Evolutionary conservation across 2,113 vertebrate species (phyloP), one percentile per base, ranked within the genome.

Genomic region (Benitochromis conjunctus): DNA sequence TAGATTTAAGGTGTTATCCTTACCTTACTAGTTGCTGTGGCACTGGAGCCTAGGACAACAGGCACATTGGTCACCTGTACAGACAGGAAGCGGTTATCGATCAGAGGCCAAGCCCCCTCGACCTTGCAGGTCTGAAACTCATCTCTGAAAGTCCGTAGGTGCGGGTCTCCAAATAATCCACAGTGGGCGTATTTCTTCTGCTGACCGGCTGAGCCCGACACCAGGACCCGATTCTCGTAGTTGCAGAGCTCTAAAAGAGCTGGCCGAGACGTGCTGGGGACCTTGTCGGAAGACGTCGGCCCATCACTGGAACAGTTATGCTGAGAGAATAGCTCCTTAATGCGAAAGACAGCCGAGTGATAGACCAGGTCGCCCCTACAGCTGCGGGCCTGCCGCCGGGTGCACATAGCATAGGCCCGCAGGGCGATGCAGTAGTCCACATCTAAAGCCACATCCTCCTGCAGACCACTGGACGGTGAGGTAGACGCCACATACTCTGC

Each of bases 101-200:
- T 97, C 76, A 97, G 95, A 16, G 97, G 97, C 97, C 97, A 97
- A 46, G 97, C 97, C 64, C 97, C 97, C 62, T 97, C 96, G 57
- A 97, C 96, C 84, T 97, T 96, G 88, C 97, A 97, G 19, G 97
- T 97, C 95, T 97, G 97, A 93, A 97, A 97, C 93, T 97, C 97
- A 7, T 97, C 96, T 18, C 96, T 93, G 89, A 97, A 97, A 7
- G 97, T 97, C 89, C 97, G 92, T 84, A 97, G 92, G 86, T 97
- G 97, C 0, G 97, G 97, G 92, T 97, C 97, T 48, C 97, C 97
- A 5, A 97, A 97, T 93, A 97, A 94, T 94, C 97, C 96, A 91
- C 97, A 97, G 92, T 97, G 97, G 62, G 95, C 96, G 12, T 97
- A 97, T 88, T 95, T 97, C 89, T 95, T 95, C 80, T 94, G 96